Evolutionary conservation across 2,113 vertebrate species (phyloP), one percentile per base, ranked within the genome.

Genomic region (Beaufortia kweichowensis): DNA sequence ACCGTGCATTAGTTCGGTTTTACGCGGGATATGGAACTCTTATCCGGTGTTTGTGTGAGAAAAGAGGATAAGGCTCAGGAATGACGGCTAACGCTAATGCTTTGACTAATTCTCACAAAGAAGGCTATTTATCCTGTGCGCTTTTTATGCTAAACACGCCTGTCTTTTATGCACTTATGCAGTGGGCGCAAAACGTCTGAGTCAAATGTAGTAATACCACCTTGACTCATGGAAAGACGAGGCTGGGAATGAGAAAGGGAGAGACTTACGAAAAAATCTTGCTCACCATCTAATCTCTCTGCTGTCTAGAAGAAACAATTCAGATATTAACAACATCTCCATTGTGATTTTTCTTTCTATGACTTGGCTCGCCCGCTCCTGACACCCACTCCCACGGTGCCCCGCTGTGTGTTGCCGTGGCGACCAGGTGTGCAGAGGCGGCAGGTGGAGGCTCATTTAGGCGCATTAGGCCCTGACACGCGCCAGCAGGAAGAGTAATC

Each of bases 401-500:
- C 56, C 21, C 29, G 4, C 31, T 53, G 43, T 21, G 11, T 72
- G 67, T 78, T 62, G 57, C 31, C 26, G 46, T 80, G 69, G 80
- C 41, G 74, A 76, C 89, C 92, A 93, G 92, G 92, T 94, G 92
- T 84, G 87, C 79, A 74, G 80, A 84, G 85, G 87, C 85, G 87
- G 91, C 91, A 93, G 92, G 91, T 93, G 92, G 85, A 82, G 68
- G 83, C 79, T 83, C 87, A 84, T 92, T 92, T 92, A 91, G 87
- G 77, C 83, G 82, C 87, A 91, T 92, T 92, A 92, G 88, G 89
- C 90, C 86, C 85, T 91, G 92, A 92, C 90, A 91, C 82, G 80
- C 83, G 85, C 75, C 87, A 55, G 84, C 59, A 33, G 76, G 78
- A 90, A 91, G 89, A 89, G 85, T 90, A 90, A 91, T 91, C 88